Evolutionary conservation across 2,113 vertebrate genomes (phyloP).

Genomic region (Podarcis cretensis): DNA sequence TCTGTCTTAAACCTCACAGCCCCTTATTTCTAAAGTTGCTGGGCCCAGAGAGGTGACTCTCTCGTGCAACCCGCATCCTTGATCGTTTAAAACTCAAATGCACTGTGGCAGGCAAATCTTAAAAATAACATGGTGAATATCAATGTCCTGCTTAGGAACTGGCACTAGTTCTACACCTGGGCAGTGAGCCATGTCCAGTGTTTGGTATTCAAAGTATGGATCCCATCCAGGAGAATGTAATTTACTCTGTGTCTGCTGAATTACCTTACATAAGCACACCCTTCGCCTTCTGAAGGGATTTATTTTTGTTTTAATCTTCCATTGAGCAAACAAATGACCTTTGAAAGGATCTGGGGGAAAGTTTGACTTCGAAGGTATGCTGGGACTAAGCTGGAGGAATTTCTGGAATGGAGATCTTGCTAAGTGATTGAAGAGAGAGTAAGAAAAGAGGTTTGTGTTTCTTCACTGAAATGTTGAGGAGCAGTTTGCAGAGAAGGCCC

Average conservation of each 20-base stretch:
- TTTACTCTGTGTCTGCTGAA: constrained; percentile 9
- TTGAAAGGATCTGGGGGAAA: constrained; percentile 1
- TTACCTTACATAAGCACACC: constrained; percentile 34
- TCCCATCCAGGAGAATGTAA: constrained; percentile 18
- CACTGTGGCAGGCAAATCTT: neutral
- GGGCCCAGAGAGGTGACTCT: neutral
- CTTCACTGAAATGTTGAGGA: neutral
- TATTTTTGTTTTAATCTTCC: constrained; percentile 37
- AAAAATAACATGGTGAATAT: neutral
- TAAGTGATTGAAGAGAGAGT: neutral
- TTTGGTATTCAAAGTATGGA: constrained; percentile 25
- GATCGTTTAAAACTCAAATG: constrained; percentile 16
- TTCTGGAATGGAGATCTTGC: constrained; percentile 22
- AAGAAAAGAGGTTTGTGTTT: neutral
- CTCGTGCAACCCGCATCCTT: neutral
- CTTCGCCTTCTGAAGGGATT: constrained; percentile 27
- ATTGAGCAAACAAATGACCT: constrained; percentile 23
- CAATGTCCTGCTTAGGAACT: constrained; percentile 1
- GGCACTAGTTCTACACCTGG: neutral
- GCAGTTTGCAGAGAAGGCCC: neutral
- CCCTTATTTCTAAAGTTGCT: neutral
- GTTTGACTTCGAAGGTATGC: constrained; percentile 20
- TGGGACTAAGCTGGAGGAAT: constrained; percentile 18
- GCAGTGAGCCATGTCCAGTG: constrained; percentile 14
- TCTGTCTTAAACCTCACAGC: neutral